Conservation (phyloP, 1,140 invertebrate species). For the Lutraria rhynchaena region DNA sequence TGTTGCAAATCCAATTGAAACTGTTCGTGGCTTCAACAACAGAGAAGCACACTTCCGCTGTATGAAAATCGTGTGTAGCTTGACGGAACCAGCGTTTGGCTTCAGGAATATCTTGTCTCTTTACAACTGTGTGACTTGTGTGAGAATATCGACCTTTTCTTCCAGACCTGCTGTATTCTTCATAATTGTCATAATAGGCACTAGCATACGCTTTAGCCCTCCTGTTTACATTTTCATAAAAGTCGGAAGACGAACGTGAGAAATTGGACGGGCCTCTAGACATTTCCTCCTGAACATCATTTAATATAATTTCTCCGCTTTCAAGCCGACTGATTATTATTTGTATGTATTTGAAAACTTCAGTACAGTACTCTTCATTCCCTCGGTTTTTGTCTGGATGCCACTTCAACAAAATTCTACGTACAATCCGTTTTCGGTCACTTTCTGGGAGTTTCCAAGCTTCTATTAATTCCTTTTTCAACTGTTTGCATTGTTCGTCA, state of each 20-base stretch:
- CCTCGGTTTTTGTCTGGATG: constrained; percentile 80
- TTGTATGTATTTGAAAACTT: constrained; percentile 71
- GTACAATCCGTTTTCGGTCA: constrained; percentile 73
- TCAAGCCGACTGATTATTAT: constrained; percentile 59
- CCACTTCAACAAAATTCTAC: constrained; percentile 76
- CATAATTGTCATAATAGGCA: constrained; percentile 16
- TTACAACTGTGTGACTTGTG: not conserved
- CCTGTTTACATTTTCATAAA: not conserved
- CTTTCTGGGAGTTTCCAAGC: constrained; percentile 65
- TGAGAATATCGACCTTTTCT: constrained; percentile 14
- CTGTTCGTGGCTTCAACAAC: constrained; percentile 46
- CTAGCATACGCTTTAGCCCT: not conserved
- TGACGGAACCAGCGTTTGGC: constrained; percentile 70
- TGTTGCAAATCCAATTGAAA: constrained; percentile 73
- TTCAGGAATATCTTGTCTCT: constrained; percentile 56
- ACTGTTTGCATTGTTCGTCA: constrained; percentile 32
- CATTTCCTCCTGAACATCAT: constrained; percentile 49
- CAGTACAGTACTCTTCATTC: constrained; percentile 68
- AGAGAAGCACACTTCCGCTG: constrained; percentile 59
- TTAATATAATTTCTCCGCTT: constrained; percentile 45
- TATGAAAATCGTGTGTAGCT: constrained; percentile 67
- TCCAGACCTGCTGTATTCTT: constrained; percentile 7
- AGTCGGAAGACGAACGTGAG: not conserved
- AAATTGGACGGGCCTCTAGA: not conserved
- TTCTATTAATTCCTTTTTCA: constrained; percentile 46